phyloP scores from a whole-genome alignment of 2,113 vertebrate genomes.

The Bambusicola thoracicus region DNA sequence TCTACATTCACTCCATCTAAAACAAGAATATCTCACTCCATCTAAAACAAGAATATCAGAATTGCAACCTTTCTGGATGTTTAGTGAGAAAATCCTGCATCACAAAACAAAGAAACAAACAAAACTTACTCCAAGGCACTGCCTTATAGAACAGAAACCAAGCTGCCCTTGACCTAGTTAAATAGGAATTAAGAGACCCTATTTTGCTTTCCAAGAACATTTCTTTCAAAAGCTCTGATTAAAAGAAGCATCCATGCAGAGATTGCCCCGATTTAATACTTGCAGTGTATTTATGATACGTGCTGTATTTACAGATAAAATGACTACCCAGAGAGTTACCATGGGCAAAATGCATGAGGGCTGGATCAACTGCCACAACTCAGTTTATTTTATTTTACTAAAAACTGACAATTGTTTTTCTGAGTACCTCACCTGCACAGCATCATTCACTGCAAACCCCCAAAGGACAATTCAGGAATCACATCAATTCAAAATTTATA shows the following conservation, averaged over 20 bases:
- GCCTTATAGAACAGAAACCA: neutral
- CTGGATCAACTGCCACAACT: neutral
- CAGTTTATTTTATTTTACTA: neutral
- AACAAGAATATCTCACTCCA: neutral
- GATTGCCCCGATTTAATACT: neutral
- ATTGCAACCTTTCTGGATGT: neutral
- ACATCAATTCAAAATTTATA: neutral
- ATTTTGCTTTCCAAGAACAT: neutral
- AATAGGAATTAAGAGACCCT: neutral
- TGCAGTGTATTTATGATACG: neutral
- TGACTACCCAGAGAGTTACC: neutral
- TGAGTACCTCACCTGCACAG: neutral
- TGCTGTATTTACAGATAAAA: neutral
- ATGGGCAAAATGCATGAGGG: neutral
- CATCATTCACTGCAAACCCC: rapidly evolving
- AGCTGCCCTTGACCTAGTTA: neutral
- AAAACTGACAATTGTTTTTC: neutral
- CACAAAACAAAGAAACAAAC: neutral
- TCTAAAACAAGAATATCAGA: neutral
- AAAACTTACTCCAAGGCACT: neutral
- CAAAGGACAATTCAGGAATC: neutral
- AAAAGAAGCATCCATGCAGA: neutral
- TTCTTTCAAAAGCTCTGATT: neutral
- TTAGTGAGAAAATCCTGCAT: neutral
- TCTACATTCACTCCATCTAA: neutral